These are phyloP conservation scores for Hylaea fasciaria DNA, from an alignment of 2,888 invertebrate genomes.

Conservation along the genomic window DNA sequence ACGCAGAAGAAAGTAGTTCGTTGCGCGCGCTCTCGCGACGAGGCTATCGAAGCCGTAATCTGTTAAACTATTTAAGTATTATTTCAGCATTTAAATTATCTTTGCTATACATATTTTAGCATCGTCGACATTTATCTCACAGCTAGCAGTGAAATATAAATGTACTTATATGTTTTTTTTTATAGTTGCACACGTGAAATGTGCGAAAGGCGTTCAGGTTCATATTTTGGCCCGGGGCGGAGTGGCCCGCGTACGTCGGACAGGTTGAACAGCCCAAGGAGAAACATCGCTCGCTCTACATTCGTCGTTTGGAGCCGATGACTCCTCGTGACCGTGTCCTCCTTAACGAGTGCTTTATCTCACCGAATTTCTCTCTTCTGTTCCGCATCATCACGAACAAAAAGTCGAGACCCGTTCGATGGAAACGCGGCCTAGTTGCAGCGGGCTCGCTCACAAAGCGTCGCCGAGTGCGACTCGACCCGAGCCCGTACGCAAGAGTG, in stretches of 20 bases:
- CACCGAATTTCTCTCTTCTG: slow-evolving; percentile 82
- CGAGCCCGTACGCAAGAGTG: slow-evolving; percentile 52
- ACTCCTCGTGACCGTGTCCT: slow-evolving; percentile 82
- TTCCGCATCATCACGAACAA: slow-evolving; percentile 82
- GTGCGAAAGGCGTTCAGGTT: slow-evolving; percentile 46
- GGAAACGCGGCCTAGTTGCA: slow-evolving; percentile 78
- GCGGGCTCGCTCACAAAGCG: slow-evolving; percentile 50
- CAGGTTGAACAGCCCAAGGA: slow-evolving; percentile 71
- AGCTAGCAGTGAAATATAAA: slow-evolving; percentile 32
- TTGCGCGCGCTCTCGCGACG: not conserved
- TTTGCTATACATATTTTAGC: slow-evolving; percentile 11
- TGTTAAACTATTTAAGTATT: slow-evolving; percentile 22
- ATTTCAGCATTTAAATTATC: too few species aligned
- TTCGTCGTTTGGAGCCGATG: slow-evolving; percentile 78
- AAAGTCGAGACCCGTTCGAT: slow-evolving; percentile 79
- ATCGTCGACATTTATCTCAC: slow-evolving; percentile 22
- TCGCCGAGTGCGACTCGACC: slow-evolving; percentile 48
- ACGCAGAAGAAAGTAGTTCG: too few species aligned
- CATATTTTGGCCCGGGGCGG: slow-evolving; percentile 60
- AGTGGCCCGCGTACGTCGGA: slow-evolving; percentile 60
- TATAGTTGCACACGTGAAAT: slow-evolving; percentile 41
- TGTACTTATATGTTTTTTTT: slow-evolving; percentile 37
- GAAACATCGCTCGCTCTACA: slow-evolving; percentile 79
- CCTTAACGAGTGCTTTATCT: slow-evolving; percentile 79
- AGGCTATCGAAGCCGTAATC: slow-evolving; percentile 30